Base-by-base conservation (phyloP, 2,113 vertebrate species). In the Polypterus bichir region DNA sequence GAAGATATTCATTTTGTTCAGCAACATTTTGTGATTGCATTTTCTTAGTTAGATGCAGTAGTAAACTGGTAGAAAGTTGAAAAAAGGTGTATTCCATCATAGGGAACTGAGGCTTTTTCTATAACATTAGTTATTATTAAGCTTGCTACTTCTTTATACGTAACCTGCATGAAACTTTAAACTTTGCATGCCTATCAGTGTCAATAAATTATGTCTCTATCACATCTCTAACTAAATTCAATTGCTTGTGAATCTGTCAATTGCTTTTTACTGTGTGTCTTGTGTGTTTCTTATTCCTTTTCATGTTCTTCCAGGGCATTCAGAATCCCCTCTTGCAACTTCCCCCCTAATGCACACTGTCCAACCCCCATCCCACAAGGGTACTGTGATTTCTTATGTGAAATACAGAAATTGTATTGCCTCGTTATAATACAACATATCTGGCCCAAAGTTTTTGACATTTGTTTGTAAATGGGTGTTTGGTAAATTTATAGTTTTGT, bases 251-350 rank as follows among this genome's bases (percentile, higher is more conserved):
- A 62, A 61, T 62, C 49, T 65, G 60, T 44, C 77, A 27, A 27
- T 27, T 27, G 27, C 27, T 69, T 76, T 70, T 66, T n/a, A 79
- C 67, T 69, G 65, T 64, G 77, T 79, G 65, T 67, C 68, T 78
- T 72, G 71, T 67, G 59, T 68, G 71, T 79, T 69, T 73, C 67
- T 71, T 71, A 27, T 27, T 27, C 73, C 70, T 83, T 63, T 82
- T 76, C 82, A 68, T 83, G 76, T 77, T 83, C 73, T 70, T 85
- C 74, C 84, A 88, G 81, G 77, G 77, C 75, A 79, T 76, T 85
- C 86, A 77, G 79, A 80, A 73, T 76, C 80, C 81, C 76, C 74
- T 81, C 85, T 85, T 79, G 77, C 76, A 82, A 79, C 76, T 73
- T 86, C 74, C 81, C 83, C 79, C 82, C 78, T 77, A 74, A 77